Base-by-base conservation (phyloP, 1,140 invertebrate genomes). In the Drosophila cardini region DNA sequence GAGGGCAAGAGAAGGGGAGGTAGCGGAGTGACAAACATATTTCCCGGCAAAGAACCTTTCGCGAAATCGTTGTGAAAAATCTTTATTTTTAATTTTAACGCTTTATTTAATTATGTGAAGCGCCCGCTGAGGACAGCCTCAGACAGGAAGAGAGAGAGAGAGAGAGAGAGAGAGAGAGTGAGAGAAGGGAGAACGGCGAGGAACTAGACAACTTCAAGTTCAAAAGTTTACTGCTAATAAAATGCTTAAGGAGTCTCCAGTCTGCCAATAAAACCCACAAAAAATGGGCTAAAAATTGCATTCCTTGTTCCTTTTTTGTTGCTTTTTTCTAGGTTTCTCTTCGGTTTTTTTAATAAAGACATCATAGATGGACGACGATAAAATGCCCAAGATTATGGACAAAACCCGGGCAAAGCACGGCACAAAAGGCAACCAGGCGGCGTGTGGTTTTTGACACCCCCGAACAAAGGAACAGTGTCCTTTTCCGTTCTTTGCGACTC, bases 31-130 rank as follows among this genome's bases (percentile, higher is more conserved):
- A 48, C 77, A 76, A 76, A 65, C 64, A 76, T 60, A 69, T 76
- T 74, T 72, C 36, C 21, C 18, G 4, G 60, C 43, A 65, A 75
- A 68, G 77, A 80, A 80, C 72, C 60, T 76, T 56, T 16, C 36
- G 57, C 30, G 50, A 43, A 62, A 70, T 56, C 50, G 42, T 32
- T 71, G 42, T 72, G 42, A 57, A 83, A 79, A 84, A 84, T 80
- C 85, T 90, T 80, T 77, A 85, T 91, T 90, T 90, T 90, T 90
- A 90, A 90, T 90, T 90, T 90, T 89, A 90, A 89, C 89, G 89
- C 89, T 90, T 90, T 90, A 90, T 90, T 90, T 90, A 90, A 90
- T 90, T 90, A 90, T 90, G 89, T 87, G 80, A 76, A 72, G 73
- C 68, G 68, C 65, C 67, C 64, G 76, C 53, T 60, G 70, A 73